Percentiles rank a stretch among this genome's conserved stretches.
Evolutionary conservation across 2,797 vertebrate genomes (phyloP).

Genomic region (Chaunax sp.): DNA sequence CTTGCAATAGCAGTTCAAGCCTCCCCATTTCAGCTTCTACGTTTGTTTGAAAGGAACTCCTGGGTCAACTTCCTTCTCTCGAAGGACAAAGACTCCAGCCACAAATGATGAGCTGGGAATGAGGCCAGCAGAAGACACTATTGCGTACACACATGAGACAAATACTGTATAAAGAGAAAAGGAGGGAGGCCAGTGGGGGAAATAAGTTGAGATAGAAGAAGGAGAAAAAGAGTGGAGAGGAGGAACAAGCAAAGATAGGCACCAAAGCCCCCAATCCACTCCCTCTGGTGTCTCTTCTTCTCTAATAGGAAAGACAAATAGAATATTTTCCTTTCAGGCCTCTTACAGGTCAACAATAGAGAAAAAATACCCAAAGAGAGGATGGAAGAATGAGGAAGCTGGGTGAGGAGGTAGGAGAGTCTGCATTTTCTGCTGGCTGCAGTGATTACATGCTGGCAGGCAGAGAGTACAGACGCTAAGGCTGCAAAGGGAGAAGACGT

Average conservation of each 20-base stretch:
- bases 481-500: conserved; percentile 63
- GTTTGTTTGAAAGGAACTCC: conserved; percentile 42
- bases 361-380: conserved; percentile 43
- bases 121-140: conserved; percentile 37
- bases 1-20: conserved; percentile 41
- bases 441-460: conserved; percentile 71
- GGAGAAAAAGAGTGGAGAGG: not conserved
- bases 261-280: conserved; percentile 39
- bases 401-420: conserved; percentile 38
- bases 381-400: conserved; percentile 36
- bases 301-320: conserved; percentile 52
- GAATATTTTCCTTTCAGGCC: conserved; percentile 58
- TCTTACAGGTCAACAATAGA: conserved; percentile 64
- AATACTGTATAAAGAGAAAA: conserved; percentile 22
- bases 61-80: conserved; percentile 52
- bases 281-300: conserved; percentile 51
- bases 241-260: conserved; percentile 34
- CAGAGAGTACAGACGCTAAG: conserved; percentile 59
- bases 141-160: conserved; percentile 16
- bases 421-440: conserved; percentile 66
- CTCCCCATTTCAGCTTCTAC: conserved; percentile 32
- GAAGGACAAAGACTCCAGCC: conserved; percentile 46
- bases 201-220: conserved; percentile 10
- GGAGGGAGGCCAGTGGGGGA: conserved; percentile 24
- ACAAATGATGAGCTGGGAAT: conserved; percentile 50